These are phyloP conservation scores for Lasaia peninsularis DNA, from an alignment of 1,140 invertebrate species.

Conservation along the genomic window DNA sequence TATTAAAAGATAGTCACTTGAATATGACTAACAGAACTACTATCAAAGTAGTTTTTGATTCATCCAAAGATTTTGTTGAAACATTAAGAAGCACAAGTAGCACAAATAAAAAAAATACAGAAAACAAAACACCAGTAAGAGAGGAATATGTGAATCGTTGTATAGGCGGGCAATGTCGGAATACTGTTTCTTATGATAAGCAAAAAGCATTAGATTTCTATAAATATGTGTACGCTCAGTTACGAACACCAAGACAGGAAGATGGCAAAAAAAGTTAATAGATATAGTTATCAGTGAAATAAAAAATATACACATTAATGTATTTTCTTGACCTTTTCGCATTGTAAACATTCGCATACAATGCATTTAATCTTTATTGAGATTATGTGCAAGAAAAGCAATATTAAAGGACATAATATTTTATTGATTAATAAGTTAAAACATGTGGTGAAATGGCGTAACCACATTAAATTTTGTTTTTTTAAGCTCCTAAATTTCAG, in stretches of 20 bases:
- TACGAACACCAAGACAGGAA: constrained; percentile 45
- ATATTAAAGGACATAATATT: not conserved
- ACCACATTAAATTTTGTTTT: too few species aligned
- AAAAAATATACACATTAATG: constrained; percentile 23
- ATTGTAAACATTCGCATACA: constrained; percentile 13
- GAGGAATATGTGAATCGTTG: constrained; percentile 51
- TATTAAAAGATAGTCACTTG: constrained; percentile 54
- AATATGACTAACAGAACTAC: constrained; percentile 67
- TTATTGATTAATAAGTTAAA: not conserved
- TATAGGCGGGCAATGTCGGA: constrained; percentile 48
- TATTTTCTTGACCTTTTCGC: constrained; percentile 27
- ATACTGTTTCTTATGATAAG: constrained; percentile 53
- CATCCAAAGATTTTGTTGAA: constrained; percentile 62
- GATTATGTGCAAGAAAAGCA: constrained; percentile 1
- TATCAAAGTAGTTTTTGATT: constrained; percentile 65
- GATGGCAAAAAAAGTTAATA: constrained; percentile 43
- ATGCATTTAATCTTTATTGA: constrained; percentile 8
- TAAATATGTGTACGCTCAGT: constrained; percentile 68
- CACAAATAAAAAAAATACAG: constrained; percentile 32
- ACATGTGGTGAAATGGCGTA: too few species aligned
- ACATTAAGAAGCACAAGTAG: constrained; percentile 54
- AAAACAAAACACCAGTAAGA: constrained; percentile 33
- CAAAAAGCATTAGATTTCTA: constrained; percentile 73
- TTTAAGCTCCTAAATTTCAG: too few species aligned
- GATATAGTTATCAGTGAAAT: constrained; percentile 32